These are phyloP conservation scores for Drosophila nigritarsus DNA, from an alignment of 2,888 invertebrate species.

Conservation along the genomic window DNA sequence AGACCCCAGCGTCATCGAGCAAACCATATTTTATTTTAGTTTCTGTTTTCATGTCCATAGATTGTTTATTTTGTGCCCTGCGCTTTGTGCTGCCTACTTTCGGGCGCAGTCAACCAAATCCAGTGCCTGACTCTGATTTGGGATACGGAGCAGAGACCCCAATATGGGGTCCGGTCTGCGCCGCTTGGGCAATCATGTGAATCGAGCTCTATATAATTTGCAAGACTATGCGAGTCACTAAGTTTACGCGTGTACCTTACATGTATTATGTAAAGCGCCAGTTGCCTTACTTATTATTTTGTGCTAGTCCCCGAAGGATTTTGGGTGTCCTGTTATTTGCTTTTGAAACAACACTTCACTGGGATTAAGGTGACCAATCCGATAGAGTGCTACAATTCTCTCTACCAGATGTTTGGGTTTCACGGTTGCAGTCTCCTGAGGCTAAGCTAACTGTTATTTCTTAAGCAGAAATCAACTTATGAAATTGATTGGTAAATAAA, in stretches of 20 bases:
- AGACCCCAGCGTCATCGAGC: constrained; percentile 25
- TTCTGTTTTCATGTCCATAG: constrained; percentile 38
- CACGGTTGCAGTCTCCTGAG: not conserved
- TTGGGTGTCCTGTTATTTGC: not conserved
- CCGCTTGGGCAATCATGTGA: constrained; percentile 80
- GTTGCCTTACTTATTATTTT: constrained; percentile 6
- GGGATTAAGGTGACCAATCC: not conserved
- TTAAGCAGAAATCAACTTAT: not conserved
- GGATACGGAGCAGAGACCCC: constrained; percentile 41
- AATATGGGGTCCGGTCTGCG: constrained; percentile 32
- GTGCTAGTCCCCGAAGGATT: not conserved
- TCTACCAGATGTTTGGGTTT: not conserved
- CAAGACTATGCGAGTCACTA: constrained; percentile 61
- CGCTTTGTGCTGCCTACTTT: constrained; percentile 63
- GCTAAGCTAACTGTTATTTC: not conserved
- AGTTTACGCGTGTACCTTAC: constrained; percentile 31
- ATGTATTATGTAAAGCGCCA: constrained; percentile 11
- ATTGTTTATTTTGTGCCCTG: constrained; percentile 41
- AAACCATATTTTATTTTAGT: constrained; percentile 57
- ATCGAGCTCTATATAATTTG: constrained; percentile 80
- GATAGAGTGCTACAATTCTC: not conserved
- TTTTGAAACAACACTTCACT: not conserved
- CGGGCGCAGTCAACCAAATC: constrained; percentile 69
- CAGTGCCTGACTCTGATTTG: constrained; percentile 59
- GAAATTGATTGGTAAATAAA: constrained; percentile 1